phyloP scores from a whole-genome alignment of 2,797 vertebrate species.

The Sebastes diploproa region DNA sequence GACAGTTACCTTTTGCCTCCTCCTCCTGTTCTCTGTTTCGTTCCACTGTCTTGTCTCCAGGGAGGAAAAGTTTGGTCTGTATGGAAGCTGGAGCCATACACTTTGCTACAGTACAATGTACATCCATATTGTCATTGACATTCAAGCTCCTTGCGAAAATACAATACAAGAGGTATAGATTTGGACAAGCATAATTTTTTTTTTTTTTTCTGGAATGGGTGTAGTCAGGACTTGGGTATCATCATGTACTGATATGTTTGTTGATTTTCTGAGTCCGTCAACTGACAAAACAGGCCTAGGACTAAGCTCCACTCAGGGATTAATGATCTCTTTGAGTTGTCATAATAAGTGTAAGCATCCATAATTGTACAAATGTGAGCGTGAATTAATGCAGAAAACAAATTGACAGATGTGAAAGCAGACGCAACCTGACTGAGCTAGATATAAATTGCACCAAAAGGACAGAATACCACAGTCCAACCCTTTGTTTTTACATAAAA shows the following conservation, averaged over 20 bases:
- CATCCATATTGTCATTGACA: slow-evolving; percentile 46
- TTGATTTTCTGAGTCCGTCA: slow-evolving; percentile 30
- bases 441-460: neutral
- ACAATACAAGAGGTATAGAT: slow-evolving; percentile 41
- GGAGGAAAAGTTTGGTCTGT: slow-evolving; percentile 66
- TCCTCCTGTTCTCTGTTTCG: slow-evolving; percentile 60
- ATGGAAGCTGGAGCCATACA: slow-evolving; percentile 33
- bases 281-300: neutral
- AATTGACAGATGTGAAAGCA: slow-evolving; percentile 20
- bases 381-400: slow-evolving; percentile 9
- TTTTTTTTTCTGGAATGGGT: neutral
- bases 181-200: slow-evolving; percentile 5
- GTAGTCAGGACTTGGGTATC: neutral
- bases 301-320: neutral
- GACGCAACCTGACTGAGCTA: neutral
- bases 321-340: neutral
- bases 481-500: neutral
- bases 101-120: slow-evolving; percentile 35
- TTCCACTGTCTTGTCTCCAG: slow-evolving; percentile 24
- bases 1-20: slow-evolving; percentile 78
- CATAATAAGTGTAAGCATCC: neutral
- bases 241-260: slow-evolving; percentile 15
- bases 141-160: slow-evolving; percentile 32
- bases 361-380: slow-evolving; percentile 16
- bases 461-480: neutral